Evolutionary conservation across 2,113 vertebrate species (phyloP), one percentile per base, ranked within the genome.

Genomic region (Probosciger aterrimus): DNA sequence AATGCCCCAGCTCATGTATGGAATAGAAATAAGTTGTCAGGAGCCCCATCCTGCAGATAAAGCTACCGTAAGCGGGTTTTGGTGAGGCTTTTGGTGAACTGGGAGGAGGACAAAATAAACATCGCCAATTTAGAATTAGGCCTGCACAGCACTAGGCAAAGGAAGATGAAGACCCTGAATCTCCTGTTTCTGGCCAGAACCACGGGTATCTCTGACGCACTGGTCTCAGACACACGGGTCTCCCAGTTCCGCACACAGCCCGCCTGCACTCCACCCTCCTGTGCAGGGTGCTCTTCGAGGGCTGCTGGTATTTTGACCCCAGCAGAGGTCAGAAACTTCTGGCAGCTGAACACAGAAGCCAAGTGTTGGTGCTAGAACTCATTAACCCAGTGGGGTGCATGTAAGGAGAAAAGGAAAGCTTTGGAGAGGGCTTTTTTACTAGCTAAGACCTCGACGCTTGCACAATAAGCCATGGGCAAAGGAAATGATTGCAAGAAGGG

Each of bases 201-300:
- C 9, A 10, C 0, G 1, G 7, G 4, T 41, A 5, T 59, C 41
- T 75, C 62, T 73, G 71, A 44, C 9, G 24, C 23, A 4, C 1
- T 1, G 4, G 27, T 7, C 10, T 18, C 18, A 27, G 37, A 50
- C 2, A 14, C 25, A 41, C 22, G 20, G 44, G 25, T 30, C 18
- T 30, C n/a, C 15, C 24, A 18, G 57, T 4, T 55, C 49, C 33
- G 53, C 1, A 0, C 28, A 10, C 0, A 1, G 9, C 15, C 25
- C 12, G 39, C 14, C 62, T 39, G 37, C 22, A 18, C 2, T 11
- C 25, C 30, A 47, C 10, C 44, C 35, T 4, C 0, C 20, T 31
- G 55, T 3, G 1, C 68, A 43, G 24, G 23, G 8, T 9, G 7
- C 3, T 65, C 10, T 33, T 44, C 9, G 10, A 18, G 20, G 10